phyloP scores from a whole-genome alignment of 2,113 vertebrate genomes.

The Stigmatopora argus region DNA sequence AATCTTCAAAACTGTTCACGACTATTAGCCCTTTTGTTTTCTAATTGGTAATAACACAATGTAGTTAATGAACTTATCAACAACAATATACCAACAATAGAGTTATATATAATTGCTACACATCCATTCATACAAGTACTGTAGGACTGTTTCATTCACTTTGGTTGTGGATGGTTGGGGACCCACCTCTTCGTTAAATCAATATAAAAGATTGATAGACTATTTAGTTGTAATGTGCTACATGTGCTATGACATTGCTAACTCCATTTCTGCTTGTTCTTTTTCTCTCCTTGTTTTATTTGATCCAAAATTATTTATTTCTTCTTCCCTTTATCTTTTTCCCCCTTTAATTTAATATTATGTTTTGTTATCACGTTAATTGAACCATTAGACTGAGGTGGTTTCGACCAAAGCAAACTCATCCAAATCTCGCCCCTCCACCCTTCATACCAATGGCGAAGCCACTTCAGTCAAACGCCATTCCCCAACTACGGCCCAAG shows the following conservation, averaged over 20 bases:
- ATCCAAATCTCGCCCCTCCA: constrained; percentile 74
- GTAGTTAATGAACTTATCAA: no score
- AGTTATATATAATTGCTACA: no score
- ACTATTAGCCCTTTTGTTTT: no score
- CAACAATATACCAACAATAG: no score
- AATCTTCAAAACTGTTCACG: no score
- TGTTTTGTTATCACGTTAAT: constrained; percentile 26
- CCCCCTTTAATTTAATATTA: constrained; percentile 3
- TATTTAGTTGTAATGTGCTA: constrained; percentile 45
- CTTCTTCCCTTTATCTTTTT: constrained; percentile 30
- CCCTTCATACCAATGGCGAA: constrained; percentile 63
- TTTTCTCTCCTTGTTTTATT: constrained; percentile 1
- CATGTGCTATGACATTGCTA: constrained; percentile 52
- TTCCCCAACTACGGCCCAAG: constrained; percentile 60
- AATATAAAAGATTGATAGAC: neutral
- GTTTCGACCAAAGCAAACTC: constrained; percentile 71
- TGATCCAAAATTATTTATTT: constrained; percentile 13
- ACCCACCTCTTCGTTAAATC: no score
- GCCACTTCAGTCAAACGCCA: constrained; percentile 73
- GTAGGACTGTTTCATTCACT: no score
- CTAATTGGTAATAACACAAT: no score
- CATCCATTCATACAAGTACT: no score
- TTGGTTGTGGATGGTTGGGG: no score
- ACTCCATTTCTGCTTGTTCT: neutral
- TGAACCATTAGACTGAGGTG: constrained; percentile 69